Evolutionary conservation across 2,888 invertebrate species (phyloP).

Genomic region (Eilema depressum): DNA sequence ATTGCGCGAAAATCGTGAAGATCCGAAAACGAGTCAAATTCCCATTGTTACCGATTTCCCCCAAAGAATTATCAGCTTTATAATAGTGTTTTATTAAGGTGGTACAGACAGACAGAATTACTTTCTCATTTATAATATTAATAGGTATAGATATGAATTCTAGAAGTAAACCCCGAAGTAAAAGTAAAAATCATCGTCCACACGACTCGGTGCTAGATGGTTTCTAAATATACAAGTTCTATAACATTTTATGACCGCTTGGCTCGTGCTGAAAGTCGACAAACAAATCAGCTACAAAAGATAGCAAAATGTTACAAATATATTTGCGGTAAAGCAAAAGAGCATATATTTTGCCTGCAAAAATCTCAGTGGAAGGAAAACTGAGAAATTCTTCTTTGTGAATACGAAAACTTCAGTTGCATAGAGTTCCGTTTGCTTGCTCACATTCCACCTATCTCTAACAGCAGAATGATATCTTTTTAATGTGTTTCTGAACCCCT

Average conservation of each 20-base stretch:
- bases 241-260: background rate
- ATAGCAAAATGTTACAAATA: slow-evolving; percentile 19
- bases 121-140: too few species aligned
- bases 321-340: slow-evolving; percentile 23
- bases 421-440: slow-evolving; percentile 33
- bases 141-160: too few species aligned
- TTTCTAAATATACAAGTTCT: background rate
- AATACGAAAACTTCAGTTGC: slow-evolving; percentile 41
- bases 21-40: too few species aligned
- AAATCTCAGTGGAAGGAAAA: slow-evolving; percentile 25
- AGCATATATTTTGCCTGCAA: slow-evolving; percentile 19
- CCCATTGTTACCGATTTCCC: too few species aligned
- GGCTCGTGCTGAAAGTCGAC: background rate
- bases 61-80: too few species aligned
- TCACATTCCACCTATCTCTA: slow-evolving; percentile 42
- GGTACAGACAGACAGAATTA: too few species aligned
- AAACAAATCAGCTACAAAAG: slow-evolving; percentile 9
- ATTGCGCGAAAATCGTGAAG: too few species aligned
- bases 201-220: background rate
- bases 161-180: background rate
- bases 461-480: slow-evolving; percentile 41
- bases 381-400: slow-evolving; percentile 33
- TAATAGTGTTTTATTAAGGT: too few species aligned
- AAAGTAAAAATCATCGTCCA: background rate
- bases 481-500: slow-evolving; percentile 43